Evolutionary conservation across 2,888 invertebrate genomes (phyloP).

Genomic region (Salpingus planirostris): DNA sequence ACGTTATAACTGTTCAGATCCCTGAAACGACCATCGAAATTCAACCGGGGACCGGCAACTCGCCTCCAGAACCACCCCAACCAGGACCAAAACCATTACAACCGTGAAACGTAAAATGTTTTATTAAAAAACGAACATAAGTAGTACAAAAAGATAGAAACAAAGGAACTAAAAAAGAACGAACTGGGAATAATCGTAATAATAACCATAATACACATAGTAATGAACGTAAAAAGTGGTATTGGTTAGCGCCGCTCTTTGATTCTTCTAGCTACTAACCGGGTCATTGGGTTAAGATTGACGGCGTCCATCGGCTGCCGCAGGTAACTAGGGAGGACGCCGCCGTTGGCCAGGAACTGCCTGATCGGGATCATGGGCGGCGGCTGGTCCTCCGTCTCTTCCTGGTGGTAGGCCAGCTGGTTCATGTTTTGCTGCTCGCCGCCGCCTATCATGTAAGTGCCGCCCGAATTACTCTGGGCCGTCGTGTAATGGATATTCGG

Average conservation of each 20-base stretch:
- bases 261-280: no score
- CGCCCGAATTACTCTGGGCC: slow-evolving; percentile 28
- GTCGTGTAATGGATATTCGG: slow-evolving; percentile 39
- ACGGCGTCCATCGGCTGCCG: no score
- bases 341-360: slow-evolving; percentile 11
- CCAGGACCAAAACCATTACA: no score
- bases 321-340: slow-evolving; percentile 5
- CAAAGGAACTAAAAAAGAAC: no score
- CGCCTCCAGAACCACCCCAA: no score
- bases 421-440: slow-evolving; percentile 33
- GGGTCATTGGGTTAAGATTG: no score
- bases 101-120: background rate
- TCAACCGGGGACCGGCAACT: no score
- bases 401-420: slow-evolving; percentile 37
- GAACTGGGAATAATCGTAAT: no score
- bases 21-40: slow-evolving; percentile 17
- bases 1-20: slow-evolving; percentile 25
- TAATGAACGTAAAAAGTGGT: no score
- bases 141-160: no score
- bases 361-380: slow-evolving; percentile 45
- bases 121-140: slow-evolving; percentile 1
- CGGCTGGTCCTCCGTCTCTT: slow-evolving; percentile 42
- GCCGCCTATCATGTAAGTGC: slow-evolving; percentile 43
- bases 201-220: no score
- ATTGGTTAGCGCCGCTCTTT: no score